phyloP scores from a whole-genome alignment of 2,113 vertebrate genomes.

The Dascyllus trimaculatus region DNA sequence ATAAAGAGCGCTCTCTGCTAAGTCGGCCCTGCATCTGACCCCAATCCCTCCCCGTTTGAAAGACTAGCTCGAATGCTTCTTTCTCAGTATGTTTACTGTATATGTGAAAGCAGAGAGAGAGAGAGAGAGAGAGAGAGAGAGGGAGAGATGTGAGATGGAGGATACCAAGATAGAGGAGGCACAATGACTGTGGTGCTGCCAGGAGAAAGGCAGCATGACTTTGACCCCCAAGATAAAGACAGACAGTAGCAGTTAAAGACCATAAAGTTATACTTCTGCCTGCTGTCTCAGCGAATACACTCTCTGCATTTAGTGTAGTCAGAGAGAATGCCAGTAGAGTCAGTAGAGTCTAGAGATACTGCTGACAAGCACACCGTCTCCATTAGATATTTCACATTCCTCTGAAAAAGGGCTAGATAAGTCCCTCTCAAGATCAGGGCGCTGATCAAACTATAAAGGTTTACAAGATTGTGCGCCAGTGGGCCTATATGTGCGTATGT shows the following conservation, averaged over 20 bases:
- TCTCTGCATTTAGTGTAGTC: constrained; percentile 15
- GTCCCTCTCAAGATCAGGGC: constrained; percentile 59
- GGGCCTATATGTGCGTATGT: neutral
- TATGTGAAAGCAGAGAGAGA: constrained; percentile 6
- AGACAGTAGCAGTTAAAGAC: constrained; percentile 21
- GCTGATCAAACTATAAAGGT: constrained; percentile 66
- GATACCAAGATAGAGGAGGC: constrained; percentile 41
- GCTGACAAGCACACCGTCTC: constrained; percentile 51
- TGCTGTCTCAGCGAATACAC: constrained; percentile 21
- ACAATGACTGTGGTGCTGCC: constrained; percentile 10
- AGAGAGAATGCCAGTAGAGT: neutral
- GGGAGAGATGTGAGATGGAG: constrained; percentile 14
- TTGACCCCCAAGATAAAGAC: constrained; percentile 50
- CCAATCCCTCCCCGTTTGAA: neutral
- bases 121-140: constrained; percentile 12
- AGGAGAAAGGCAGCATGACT: constrained; percentile 33
- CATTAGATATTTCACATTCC: constrained; percentile 57
- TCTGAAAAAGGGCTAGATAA: constrained; percentile 56
- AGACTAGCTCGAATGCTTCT: constrained; percentile 1
- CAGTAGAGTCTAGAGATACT: constrained; percentile 34
- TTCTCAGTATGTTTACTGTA: constrained; percentile 15
- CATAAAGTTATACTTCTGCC: constrained; percentile 30
- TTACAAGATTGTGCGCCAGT: constrained; percentile 29
- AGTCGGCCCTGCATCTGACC: constrained; percentile 23
- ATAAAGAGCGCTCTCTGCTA: constrained; percentile 53